These are phyloP conservation scores for Caenorhabditis panamensis DNA, from an alignment of 2,888 invertebrate genomes.

Conservation along the genomic window DNA sequence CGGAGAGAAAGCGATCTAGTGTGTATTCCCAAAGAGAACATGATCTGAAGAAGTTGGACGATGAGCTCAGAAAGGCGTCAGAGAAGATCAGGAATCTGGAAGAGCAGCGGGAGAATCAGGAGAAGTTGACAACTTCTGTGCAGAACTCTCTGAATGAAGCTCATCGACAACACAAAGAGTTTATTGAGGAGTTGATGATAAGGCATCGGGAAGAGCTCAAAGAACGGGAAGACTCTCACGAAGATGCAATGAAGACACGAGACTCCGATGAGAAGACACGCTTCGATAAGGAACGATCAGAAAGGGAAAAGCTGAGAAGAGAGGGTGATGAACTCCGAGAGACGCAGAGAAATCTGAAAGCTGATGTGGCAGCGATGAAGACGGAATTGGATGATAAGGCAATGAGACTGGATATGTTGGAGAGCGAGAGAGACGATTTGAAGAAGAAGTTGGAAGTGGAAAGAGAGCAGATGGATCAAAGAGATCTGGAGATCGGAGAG, in stretches of 20 bases:
- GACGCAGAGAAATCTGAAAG: conserved; percentile 45
- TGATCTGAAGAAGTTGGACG: conserved; percentile 49
- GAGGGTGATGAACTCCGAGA: conserved; percentile 63
- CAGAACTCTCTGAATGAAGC: conserved; percentile 63
- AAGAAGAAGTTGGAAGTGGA: conserved; percentile 51
- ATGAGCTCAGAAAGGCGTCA: conserved; percentile 45
- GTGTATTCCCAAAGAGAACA: conserved; percentile 55
- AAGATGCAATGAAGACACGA: conserved; percentile 22
- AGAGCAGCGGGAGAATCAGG: conserved; percentile 49
- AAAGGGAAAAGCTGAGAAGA: conserved; percentile 45
- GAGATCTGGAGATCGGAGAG: conserved; percentile 56
- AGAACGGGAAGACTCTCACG: conserved; percentile 53
- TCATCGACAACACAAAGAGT: conserved; percentile 68
- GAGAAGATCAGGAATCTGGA: conserved; percentile 54
- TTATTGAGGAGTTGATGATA: conserved; percentile 68
- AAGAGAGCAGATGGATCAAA: conserved; percentile 51
- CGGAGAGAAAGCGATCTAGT: conserved; percentile 55
- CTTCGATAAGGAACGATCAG: conserved; percentile 44
- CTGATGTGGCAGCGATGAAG: conserved; percentile 55
- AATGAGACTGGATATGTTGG: conserved; percentile 40
- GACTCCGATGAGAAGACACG: conserved; percentile 34
- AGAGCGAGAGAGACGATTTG: conserved; percentile 55
- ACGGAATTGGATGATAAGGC: conserved; percentile 61
- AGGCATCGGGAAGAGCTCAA: conserved; percentile 68
- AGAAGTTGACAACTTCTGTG: conserved; percentile 42